These are phyloP conservation scores for Notechis scutatus DNA, from an alignment of 2,113 vertebrate species.

Conservation along the genomic window DNA sequence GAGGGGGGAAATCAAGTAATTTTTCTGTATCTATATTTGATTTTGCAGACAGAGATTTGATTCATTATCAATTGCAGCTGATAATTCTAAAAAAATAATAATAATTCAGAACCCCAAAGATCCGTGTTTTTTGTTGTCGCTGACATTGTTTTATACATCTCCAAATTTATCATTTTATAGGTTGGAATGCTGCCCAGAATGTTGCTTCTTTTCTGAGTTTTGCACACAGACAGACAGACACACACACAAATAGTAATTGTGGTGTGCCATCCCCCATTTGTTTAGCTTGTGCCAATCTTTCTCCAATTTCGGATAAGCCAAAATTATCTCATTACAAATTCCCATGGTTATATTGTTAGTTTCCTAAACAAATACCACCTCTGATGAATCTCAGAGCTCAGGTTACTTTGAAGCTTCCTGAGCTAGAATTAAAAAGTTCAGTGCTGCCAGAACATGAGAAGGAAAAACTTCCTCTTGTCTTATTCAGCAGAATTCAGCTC, in stretches of 20 bases:
- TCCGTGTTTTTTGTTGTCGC: background rate
- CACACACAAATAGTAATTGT: background rate
- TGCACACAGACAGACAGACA: background rate
- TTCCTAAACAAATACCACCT: background rate
- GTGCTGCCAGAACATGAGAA: background rate
- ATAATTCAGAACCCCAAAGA: background rate
- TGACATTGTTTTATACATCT: background rate
- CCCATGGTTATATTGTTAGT: background rate
- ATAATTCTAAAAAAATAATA: background rate
- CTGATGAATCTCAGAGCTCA: background rate
- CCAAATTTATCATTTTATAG: background rate
- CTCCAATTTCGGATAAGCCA: background rate
- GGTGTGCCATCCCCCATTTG: background rate
- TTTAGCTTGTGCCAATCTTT: background rate
- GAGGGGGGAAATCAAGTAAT: no score
- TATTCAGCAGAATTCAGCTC: slow-evolving; percentile 22
- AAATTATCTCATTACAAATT: background rate
- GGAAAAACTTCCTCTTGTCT: background rate
- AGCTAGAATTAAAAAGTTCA: background rate
- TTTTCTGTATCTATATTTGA: background rate
- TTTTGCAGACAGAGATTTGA: background rate
- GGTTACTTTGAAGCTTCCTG: background rate
- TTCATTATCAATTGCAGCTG: background rate
- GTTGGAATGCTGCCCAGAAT: background rate
- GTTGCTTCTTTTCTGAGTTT: background rate